Evolutionary conservation across 2,797 vertebrate species (phyloP).

Genomic region (Acanthurus lineatus): DNA sequence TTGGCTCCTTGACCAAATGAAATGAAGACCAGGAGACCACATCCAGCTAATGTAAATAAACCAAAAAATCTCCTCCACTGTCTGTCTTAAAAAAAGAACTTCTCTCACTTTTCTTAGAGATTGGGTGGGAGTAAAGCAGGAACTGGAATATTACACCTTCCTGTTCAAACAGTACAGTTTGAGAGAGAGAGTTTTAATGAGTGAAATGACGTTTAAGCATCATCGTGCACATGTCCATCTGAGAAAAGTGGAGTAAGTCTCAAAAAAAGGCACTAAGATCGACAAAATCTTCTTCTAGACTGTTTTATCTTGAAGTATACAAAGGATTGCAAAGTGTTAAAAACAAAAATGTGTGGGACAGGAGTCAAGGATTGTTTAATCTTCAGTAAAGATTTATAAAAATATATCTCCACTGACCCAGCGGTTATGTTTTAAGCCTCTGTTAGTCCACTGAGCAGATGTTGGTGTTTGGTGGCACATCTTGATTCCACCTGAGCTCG

Average conservation of each 20-base stretch:
- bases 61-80: constrained; percentile 63
- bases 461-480: constrained; percentile 71
- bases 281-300: neutral
- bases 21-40: constrained; percentile 76
- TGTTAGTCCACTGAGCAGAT: constrained; percentile 59
- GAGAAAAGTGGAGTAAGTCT: neutral
- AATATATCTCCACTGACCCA: constrained; percentile 39
- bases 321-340: constrained; percentile 26
- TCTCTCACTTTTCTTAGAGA: constrained; percentile 50
- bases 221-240: neutral
- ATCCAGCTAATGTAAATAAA: constrained; percentile 80
- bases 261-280: constrained; percentile 4
- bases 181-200: constrained; percentile 27
- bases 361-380: constrained; percentile 55
- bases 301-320: constrained; percentile 6
- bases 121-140: constrained; percentile 39
- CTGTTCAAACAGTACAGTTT: constrained; percentile 41
- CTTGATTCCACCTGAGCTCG: constrained; percentile 82
- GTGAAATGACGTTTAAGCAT: constrained; percentile 24
- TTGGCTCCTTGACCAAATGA: constrained; percentile 76
- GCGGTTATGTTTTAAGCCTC: constrained; percentile 41
- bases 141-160: constrained; percentile 15
- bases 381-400: constrained; percentile 45
- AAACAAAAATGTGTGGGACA: constrained; percentile 15
- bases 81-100: constrained; percentile 49